These are phyloP conservation scores for Brachystomella parvula DNA, from an alignment of 1,140 invertebrate genomes.

Conservation along the genomic window DNA sequence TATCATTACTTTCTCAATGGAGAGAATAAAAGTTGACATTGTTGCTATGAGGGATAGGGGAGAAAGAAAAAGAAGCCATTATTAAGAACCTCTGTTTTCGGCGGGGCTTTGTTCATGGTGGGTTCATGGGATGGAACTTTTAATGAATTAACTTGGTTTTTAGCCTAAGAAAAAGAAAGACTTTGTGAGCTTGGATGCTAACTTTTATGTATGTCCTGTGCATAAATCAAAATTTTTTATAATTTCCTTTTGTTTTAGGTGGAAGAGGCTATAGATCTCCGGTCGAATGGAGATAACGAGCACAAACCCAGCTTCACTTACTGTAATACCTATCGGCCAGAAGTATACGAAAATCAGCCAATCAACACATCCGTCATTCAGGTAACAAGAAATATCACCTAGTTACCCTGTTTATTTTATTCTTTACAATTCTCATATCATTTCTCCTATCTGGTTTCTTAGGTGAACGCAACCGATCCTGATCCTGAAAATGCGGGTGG, in stretches of 20 bases:
- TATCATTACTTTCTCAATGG: no score
- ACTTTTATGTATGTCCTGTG: background rate
- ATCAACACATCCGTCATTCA: slow-evolving; percentile 55
- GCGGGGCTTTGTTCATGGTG: no score
- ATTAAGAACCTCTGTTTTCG: background rate
- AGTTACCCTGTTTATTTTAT: slow-evolving; percentile 9
- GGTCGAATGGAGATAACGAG: slow-evolving; percentile 17
- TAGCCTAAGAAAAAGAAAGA: no score
- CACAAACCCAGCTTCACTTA: slow-evolving; percentile 66
- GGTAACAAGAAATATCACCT: slow-evolving; percentile 42
- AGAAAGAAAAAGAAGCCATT: no score
- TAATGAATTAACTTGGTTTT: no score
- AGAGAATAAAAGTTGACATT: no score
- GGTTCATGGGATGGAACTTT: no score
- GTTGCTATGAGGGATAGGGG: no score
- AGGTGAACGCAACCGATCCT: slow-evolving; percentile 51
- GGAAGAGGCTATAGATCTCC: background rate
- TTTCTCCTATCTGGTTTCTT: background rate
- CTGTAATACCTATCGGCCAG: slow-evolving; percentile 59
- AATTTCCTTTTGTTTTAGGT: slow-evolving; percentile 4
- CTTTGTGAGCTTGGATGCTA: background rate
- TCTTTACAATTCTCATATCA: slow-evolving; percentile 31
- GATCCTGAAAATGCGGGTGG: slow-evolving; percentile 66
- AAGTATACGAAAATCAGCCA: slow-evolving; percentile 58
- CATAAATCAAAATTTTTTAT: background rate